Evolutionary conservation across 1,140 invertebrate genomes (phyloP).

Genomic region (Philopotamus ludificatus): DNA sequence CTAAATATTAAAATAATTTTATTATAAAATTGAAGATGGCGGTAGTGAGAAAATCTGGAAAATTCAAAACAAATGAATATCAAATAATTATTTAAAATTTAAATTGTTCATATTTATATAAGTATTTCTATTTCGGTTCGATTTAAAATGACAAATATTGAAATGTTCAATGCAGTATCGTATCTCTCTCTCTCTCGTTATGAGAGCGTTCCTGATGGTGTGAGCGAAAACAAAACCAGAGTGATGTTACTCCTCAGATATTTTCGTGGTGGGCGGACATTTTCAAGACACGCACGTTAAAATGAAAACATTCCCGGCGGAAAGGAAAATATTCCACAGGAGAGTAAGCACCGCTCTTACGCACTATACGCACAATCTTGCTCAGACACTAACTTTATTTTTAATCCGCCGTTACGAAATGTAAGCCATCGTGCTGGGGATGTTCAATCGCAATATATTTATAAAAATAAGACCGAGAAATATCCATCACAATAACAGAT

Average conservation of each 20-base stretch:
- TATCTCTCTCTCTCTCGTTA: no score
- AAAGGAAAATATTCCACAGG: slow-evolving; percentile 14
- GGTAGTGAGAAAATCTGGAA: neutral
- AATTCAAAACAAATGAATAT: neutral
- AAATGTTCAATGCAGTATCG: no score
- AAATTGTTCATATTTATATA: no score
- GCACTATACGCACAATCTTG: slow-evolving; percentile 13
- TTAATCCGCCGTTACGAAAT: slow-evolving; percentile 26
- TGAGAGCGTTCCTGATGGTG: no score
- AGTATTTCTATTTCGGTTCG: no score
- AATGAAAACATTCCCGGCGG: slow-evolving; percentile 17
- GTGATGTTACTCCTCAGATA: neutral
- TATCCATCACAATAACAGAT: no score
- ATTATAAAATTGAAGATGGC: neutral
- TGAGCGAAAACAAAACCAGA: slow-evolving; percentile 3
- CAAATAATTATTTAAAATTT: neutral
- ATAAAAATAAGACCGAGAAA: neutral
- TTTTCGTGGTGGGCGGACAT: slow-evolving; percentile 6
- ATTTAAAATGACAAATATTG: no score
- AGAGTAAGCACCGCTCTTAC: slow-evolving; percentile 13
- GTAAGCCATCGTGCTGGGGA: slow-evolving; percentile 3
- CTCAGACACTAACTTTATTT: slow-evolving; percentile 16
- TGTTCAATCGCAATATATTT: slow-evolving; percentile 13
- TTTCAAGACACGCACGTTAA: neutral
- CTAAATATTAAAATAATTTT: neutral